These are phyloP conservation scores for Propsilocerus akamusi DNA, from an alignment of 1,140 invertebrate species.

Conservation along the genomic window DNA sequence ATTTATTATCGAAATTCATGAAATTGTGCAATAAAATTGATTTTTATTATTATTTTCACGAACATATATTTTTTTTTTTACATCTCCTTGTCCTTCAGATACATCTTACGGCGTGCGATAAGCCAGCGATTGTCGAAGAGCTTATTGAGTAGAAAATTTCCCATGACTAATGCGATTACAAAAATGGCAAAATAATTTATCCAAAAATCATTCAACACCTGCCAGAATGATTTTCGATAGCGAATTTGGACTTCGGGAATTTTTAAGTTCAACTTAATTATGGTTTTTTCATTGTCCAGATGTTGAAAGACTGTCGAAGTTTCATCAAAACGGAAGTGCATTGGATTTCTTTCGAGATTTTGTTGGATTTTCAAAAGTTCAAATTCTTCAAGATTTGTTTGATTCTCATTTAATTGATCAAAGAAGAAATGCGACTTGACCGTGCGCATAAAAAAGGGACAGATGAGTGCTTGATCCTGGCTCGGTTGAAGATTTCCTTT, in stretches of 20 bases:
- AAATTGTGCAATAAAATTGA: too few species aligned
- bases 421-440: neutral
- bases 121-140: neutral
- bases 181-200: neutral
- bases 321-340: neutral
- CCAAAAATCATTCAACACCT: neutral
- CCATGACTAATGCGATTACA: neutral
- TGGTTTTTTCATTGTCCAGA: neutral
- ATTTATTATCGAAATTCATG: too few species aligned
- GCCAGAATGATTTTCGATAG: neutral
- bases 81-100: neutral
- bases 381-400: neutral
- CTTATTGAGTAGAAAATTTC: neutral
- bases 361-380: neutral
- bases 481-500: neutral
- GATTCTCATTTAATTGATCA: neutral
- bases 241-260: neutral
- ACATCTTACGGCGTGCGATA: neutral
- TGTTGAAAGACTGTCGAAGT: neutral
- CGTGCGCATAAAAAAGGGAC: neutral
- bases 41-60: too few species aligned
- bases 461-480: neutral
- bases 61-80: neutral
- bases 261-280: neutral
- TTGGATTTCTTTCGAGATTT: neutral